Evolutionary conservation across 1,140 invertebrate species (phyloP).

Genomic region (Pinna nobilis): DNA sequence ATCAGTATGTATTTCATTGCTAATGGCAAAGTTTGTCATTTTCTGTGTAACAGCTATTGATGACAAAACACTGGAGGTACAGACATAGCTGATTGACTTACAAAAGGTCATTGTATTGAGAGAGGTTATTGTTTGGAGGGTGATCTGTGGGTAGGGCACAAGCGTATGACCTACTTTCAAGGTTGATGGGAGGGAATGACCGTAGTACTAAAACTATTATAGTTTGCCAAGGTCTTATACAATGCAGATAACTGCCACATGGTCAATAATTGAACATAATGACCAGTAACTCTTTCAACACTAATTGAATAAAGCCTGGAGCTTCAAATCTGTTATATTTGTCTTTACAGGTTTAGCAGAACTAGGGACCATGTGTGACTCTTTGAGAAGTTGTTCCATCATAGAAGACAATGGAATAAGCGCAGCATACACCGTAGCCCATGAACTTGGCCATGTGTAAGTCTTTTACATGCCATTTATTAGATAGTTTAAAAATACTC

Average conservation of each 20-base stretch:
- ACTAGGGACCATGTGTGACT: constrained; percentile 92
- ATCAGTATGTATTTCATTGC: no score
- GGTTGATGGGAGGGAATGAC: background rate
- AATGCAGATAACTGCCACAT: background rate
- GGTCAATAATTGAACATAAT: background rate
- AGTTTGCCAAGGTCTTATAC: background rate
- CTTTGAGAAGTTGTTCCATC: constrained; percentile 89
- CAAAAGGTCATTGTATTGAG: no score
- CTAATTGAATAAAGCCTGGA: no score
- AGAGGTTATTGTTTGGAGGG: no score
- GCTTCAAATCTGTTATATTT: no score
- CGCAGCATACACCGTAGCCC: constrained; percentile 92
- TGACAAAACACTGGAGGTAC: no score
- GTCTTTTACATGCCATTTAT: no score
- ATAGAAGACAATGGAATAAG: constrained; percentile 95
- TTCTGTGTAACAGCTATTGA: no score
- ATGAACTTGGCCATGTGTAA: constrained; percentile 95
- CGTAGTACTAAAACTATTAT: background rate
- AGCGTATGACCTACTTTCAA: background rate
- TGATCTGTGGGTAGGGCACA: background rate
- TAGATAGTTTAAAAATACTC: no score
- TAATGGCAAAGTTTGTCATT: no score
- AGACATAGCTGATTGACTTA: no score
- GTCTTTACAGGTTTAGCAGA: constrained; percentile 84
- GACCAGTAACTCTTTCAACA: no score